Conservation (phyloP, 2,113 vertebrate species). For the Pelmatolapia mariae region DNA sequence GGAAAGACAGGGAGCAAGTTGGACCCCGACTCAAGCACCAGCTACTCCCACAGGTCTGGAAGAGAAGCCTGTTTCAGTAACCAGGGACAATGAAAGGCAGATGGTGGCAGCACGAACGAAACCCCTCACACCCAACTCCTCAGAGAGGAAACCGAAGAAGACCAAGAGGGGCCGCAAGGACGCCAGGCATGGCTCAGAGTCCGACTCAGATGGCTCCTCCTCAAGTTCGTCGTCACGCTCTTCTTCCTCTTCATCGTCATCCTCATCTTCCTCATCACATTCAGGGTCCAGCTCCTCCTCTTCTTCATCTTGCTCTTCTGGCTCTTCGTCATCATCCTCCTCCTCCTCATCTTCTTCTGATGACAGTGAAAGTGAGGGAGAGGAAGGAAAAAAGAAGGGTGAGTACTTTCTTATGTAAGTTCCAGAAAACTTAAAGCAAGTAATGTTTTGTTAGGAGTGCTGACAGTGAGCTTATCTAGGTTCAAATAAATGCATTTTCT, state of each 20-base stretch:
- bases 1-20: constrained; percentile 73
- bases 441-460: background rate
- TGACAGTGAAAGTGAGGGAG: constrained; percentile 87
- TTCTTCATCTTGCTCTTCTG: constrained; percentile 89
- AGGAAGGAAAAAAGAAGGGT: constrained; percentile 71
- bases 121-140: constrained; percentile 88
- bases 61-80: constrained; percentile 69
- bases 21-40: constrained; percentile 75
- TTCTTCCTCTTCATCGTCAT: constrained; percentile 91
- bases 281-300: constrained; percentile 79
- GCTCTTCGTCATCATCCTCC: constrained; percentile 88
- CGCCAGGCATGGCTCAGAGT: constrained; percentile 76
- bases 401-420: background rate
- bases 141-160: constrained; percentile 85
- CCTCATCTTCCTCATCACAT: constrained; percentile 85
- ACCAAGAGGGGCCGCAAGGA: constrained; percentile 68
- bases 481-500: background rate
- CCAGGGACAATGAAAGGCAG: constrained; percentile 68
- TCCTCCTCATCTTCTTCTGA: constrained; percentile 92
- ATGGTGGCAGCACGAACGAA: constrained; percentile 96
- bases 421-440: background rate
- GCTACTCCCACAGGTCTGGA: constrained; percentile 71
- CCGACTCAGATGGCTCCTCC: constrained; percentile 81
- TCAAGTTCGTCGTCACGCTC: constrained; percentile 87
- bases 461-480: background rate